Evolutionary conservation across 2,797 vertebrate genomes (phyloP).

Genomic region (Garrulus glandarius): DNA sequence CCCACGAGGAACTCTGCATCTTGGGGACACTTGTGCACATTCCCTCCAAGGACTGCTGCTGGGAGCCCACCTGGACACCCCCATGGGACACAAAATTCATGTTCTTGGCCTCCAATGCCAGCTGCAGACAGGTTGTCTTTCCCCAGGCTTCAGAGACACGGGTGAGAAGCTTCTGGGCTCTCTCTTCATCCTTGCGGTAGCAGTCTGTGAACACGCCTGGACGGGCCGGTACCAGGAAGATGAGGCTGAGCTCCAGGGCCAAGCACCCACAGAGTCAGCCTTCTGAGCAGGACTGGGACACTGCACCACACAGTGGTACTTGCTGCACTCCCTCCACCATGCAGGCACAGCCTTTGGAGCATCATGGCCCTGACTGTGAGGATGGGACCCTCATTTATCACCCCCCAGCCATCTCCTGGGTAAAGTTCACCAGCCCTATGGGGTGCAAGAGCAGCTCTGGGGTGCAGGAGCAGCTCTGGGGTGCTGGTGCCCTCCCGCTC

Average conservation of each 20-base stretch:
- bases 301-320: accelerated
- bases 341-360: accelerated
- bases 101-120: constrained; percentile 88
- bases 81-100: constrained; percentile 91
- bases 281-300: neutral
- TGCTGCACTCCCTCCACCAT: neutral
- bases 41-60: neutral
- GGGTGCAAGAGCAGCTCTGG: neutral
- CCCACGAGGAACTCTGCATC: neutral
- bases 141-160: constrained; percentile 89
- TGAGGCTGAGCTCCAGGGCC: neutral
- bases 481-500: neutral
- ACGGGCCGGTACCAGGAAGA: neutral
- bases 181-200: constrained; percentile 81
- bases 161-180: constrained; percentile 86
- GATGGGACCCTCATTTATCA: neutral
- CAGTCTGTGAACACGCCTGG: constrained; percentile 91
- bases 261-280: accelerated
- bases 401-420: neutral
- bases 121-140: constrained; percentile 84
- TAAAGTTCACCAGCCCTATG: neutral
- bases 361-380: accelerated
- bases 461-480: neutral
- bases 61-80: constrained; percentile 79
- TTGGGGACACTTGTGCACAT: neutral